Conservation (phyloP, 2,797 vertebrate species). For the Apogon hyalosoma region DNA sequence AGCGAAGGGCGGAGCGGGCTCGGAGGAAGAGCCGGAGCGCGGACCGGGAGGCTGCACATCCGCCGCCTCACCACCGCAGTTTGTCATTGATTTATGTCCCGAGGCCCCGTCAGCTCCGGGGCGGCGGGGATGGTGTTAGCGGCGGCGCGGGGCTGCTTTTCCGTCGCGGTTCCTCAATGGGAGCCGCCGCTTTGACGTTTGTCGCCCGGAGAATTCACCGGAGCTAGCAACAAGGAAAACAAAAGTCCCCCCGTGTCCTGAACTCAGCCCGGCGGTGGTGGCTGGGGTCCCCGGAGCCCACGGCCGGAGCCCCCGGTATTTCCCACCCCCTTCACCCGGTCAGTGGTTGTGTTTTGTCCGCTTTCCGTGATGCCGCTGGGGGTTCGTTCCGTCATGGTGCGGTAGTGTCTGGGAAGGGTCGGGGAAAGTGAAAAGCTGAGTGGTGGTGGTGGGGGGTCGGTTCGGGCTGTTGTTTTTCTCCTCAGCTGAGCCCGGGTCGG, state of each 20-base stretch:
- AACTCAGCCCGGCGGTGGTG: slow-evolving; percentile 29
- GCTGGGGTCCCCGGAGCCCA: slow-evolving; percentile 1
- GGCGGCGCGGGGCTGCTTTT: slow-evolving; percentile 3
- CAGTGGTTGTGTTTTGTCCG: background rate
- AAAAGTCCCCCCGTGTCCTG: slow-evolving; percentile 13
- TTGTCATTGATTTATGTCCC: slow-evolving; percentile 29
- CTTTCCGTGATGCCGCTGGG: slow-evolving; percentile 29
- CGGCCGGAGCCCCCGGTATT: background rate
- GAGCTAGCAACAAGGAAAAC: slow-evolving; percentile 42
- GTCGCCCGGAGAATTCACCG: slow-evolving; percentile 10
- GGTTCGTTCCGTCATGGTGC: slow-evolving; percentile 53
- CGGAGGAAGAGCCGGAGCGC: slow-evolving; percentile 24
- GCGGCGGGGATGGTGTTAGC: background rate
- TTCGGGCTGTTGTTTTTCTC: slow-evolving; percentile 13
- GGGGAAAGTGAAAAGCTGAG: slow-evolving; percentile 37
- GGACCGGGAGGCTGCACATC: slow-evolving; percentile 45
- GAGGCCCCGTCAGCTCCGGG: background rate
- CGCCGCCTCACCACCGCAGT: slow-evolving; percentile 47
- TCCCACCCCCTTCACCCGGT: background rate
- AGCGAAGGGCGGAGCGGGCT: slow-evolving; percentile 37
- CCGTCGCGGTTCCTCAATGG: slow-evolving; percentile 14
- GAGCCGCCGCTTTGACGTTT: slow-evolving; percentile 38
- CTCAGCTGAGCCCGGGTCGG: slow-evolving; percentile 29
- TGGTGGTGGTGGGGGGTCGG: slow-evolving; percentile 10
- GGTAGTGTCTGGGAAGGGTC: slow-evolving; percentile 44